Percentiles rank a stretch among this genome's conserved stretches.
phyloP scores from a whole-genome alignment of 2,113 vertebrate species.

The Origma solitaria region DNA sequence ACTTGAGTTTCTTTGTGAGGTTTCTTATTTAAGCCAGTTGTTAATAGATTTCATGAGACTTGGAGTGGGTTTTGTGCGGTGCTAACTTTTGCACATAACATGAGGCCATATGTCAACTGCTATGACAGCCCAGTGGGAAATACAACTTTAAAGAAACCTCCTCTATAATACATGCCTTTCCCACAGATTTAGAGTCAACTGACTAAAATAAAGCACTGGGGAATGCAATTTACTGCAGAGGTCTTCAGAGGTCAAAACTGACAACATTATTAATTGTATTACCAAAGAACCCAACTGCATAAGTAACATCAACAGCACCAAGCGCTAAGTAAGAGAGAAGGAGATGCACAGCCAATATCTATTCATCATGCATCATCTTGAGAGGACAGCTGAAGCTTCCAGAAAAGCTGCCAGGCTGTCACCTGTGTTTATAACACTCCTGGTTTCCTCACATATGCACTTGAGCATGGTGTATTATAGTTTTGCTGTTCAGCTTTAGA shows the following conservation, averaged over 20 bases:
- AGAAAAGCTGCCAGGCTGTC: neutral
- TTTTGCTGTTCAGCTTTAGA: neutral
- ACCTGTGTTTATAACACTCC: neutral
- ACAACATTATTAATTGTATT: slow-evolving; percentile 41
- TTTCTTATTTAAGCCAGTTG: neutral
- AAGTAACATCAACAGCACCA: neutral
- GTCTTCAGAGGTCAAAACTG: slow-evolving; percentile 13
- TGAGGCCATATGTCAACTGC: neutral
- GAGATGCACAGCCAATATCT: neutral
- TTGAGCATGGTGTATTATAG: neutral
- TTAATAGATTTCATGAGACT: neutral
- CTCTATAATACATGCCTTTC: neutral
- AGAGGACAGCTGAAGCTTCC: neutral
- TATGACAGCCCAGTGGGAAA: neutral
- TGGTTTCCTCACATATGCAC: neutral
- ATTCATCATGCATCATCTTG: neutral
- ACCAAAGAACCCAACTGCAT: neutral
- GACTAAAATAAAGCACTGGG: slow-evolving; percentile 15
- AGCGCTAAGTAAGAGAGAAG: neutral
- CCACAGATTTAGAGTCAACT: neutral
- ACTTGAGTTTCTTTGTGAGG: neutral
- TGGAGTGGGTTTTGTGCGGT: neutral
- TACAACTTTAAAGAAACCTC: neutral
- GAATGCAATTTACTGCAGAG: slow-evolving; percentile 3
- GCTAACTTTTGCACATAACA: neutral